Conservation (phyloP, 2,888 invertebrate genomes). For the Mesorhabditis sp. region DNA sequence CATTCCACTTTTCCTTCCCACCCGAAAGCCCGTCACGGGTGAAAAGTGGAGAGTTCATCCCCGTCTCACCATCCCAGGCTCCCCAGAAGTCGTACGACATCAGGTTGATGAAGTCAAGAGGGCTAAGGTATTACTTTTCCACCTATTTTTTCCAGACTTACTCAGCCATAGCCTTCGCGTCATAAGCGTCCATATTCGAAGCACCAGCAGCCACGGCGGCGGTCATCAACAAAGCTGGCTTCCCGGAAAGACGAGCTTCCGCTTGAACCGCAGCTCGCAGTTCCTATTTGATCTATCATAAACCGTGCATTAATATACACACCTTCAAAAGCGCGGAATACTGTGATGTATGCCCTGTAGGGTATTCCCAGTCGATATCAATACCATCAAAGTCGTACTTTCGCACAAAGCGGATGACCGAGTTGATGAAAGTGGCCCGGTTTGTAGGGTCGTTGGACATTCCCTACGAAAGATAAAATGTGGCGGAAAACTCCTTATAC, state of each 20-base stretch:
- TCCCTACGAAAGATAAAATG: slow-evolving; percentile 23
- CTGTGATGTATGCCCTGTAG: slow-evolving; percentile 60
- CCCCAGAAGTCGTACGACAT: slow-evolving; percentile 47
- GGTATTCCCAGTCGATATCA: slow-evolving; percentile 59
- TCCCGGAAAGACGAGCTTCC: slow-evolving; percentile 34
- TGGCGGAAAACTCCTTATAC: slow-evolving; percentile 8
- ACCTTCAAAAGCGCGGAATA: neutral
- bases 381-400: slow-evolving; percentile 59
- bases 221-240: slow-evolving; percentile 70
- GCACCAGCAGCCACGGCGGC: slow-evolving; percentile 83
- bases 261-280: slow-evolving; percentile 41
- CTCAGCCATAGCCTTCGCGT: slow-evolving; percentile 64
- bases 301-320: neutral
- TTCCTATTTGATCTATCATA: slow-evolving; percentile 29
- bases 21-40: slow-evolving; percentile 17
- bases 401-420: slow-evolving; percentile 56
- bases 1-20: slow-evolving; percentile 26
- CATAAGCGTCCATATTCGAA: slow-evolving; percentile 81
- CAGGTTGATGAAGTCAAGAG: slow-evolving; percentile 35
- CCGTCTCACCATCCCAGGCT: slow-evolving; percentile 38
- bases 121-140: slow-evolving; percentile 15
- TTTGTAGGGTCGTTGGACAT: slow-evolving; percentile 48
- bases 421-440: slow-evolving; percentile 65
- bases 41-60: slow-evolving; percentile 40
- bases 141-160: slow-evolving; percentile 10